Percentiles rank a stretch among this genome's conserved stretches.
These are phyloP conservation scores for Rhagoletis pomonella DNA, from an alignment of 1,140 invertebrate species.

Conservation along the genomic window DNA sequence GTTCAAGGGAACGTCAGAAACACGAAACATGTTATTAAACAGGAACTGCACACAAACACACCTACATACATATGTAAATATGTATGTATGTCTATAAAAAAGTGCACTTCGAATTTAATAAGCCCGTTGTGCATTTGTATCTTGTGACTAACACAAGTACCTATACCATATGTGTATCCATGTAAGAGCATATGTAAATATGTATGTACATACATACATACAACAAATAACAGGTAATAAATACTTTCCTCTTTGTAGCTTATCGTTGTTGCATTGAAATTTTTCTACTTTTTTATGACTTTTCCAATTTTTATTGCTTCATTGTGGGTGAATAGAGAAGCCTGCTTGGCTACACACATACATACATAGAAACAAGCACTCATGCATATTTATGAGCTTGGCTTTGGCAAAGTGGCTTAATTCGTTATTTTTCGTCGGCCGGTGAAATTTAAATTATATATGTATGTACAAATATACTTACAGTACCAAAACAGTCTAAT, in stretches of 20 bases:
- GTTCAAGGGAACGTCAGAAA: background rate
- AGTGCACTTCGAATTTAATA: background rate
- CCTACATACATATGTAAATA: background rate
- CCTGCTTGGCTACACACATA: background rate
- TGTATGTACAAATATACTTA: background rate
- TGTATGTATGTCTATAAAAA: background rate
- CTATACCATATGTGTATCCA: background rate
- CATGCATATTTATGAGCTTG: too few species aligned
- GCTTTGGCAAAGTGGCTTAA: too few species aligned
- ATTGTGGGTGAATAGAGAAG: conserved; percentile 21
- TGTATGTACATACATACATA: background rate
- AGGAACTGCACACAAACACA: conserved; percentile 14
- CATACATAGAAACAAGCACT: background rate
- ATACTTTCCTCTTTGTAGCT: conserved; percentile 8
- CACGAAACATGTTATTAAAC: conserved; percentile 42
- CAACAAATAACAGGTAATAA: conserved; percentile 48
- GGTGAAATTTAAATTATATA: too few species aligned
- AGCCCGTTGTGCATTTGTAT: conserved; percentile 10
- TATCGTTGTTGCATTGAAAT: background rate
- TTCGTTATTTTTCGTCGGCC: too few species aligned
- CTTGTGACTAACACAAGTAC: background rate
- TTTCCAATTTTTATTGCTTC: conserved; percentile 27
- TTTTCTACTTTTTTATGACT: conserved; percentile 10
- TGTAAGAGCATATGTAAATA: background rate
- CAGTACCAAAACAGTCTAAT: too few species aligned